Evolutionary conservation across 2,888 invertebrate genomes (phyloP), one percentile per base, ranked within the genome.

Genomic region (Lycocerus yunnanus): DNA sequence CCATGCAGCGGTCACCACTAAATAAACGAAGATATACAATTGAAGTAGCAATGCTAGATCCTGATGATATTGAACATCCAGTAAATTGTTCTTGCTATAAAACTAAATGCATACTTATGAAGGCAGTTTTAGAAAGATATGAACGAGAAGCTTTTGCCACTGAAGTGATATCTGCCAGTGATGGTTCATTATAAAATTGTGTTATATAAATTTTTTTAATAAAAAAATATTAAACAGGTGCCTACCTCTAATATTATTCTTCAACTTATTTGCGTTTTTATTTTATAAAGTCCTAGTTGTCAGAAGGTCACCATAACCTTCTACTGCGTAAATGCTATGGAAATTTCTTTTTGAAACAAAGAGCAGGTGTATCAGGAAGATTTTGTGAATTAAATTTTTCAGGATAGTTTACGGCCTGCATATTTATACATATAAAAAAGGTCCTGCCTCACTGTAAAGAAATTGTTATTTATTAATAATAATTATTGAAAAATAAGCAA

Each of bases 101-200:
- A 89, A 94, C 94, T 0, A 95, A 93, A 83, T 95, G 95, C 84
- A 93, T 94, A 82, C 88, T 95, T 13, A 90, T 92, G 5, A 92
- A 91, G 80, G 88, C 90, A 20, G 90, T 91, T 82, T 88, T 93
- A 81, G 86, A 88, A 27, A 88, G 90, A 80, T 89, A 90, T 75
- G 85, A 86, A 77, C 79, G 80, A 20, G 27, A 71, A 61, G 59
- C 21, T 71, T n/a, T 18, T 63, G 61, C 74, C 9, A 60, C 68
- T 4, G 61, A 61, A 15, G 13, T 27, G n/a, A 43, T 43, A 4
- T 2, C 6, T n/a, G 1, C 6, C 6, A 43, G n/a, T 43, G 0
- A 1, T 43, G 6, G 6, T n/a, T 8, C 5, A 43, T 6, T n/a
- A n/a, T n/a, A 43, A 43, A 43, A 3, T 43, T n/a, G 6, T n/a